Base-by-base conservation (phyloP, 2,113 vertebrate genomes). In the Anseranas semipalmata region DNA sequence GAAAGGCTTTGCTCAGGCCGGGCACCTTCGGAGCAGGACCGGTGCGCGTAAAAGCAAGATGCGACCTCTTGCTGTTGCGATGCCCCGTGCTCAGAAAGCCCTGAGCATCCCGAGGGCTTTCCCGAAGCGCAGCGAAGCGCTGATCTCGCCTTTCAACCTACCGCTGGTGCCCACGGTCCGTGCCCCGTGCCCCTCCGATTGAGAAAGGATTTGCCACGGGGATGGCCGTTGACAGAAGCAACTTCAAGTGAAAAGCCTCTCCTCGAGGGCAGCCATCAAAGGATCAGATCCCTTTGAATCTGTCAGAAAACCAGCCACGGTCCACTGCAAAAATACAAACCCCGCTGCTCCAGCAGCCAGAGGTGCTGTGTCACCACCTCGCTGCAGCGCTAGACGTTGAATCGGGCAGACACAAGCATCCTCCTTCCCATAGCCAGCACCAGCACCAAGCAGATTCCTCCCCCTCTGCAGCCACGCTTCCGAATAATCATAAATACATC, bases 31-130 rank as follows among this genome's bases (percentile, higher is more conserved):
- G 30, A 88, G 50, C 20, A 63, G 53, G 70, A 41, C 2, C 4
- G 24, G 32, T 20, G 33, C 12, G 4, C 6, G 25, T 37, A 33
- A 7, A 7, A 65, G 50, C 10, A 22, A n/a, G 74, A 3, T 0
- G 15, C 0, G 13, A 67, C 11, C 62, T 67, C 39, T 4, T 0
- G 17, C 33, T 0, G 1, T 4, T 0, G 4, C 0, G 15, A 46
- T 46, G 27, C 7, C 17, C 33, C 3, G 35, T 1, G 21, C n/a
- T 77, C 7, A 2, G 48, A n/a, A 0, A 1, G 33, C 2, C 21
- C 39, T 0, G 0, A 2, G 12, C 1, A 4, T 39, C 30, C 60
- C 0, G 0, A 33, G 48, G 55, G n/a, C 6, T 88, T 72, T 71
- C 62, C 67, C 20, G 41, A 48, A 11, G 65, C 5, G 1, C 5